These are phyloP conservation scores for Maccullochella peelii DNA, from an alignment of 2,113 vertebrate species.

Conservation along the genomic window DNA sequence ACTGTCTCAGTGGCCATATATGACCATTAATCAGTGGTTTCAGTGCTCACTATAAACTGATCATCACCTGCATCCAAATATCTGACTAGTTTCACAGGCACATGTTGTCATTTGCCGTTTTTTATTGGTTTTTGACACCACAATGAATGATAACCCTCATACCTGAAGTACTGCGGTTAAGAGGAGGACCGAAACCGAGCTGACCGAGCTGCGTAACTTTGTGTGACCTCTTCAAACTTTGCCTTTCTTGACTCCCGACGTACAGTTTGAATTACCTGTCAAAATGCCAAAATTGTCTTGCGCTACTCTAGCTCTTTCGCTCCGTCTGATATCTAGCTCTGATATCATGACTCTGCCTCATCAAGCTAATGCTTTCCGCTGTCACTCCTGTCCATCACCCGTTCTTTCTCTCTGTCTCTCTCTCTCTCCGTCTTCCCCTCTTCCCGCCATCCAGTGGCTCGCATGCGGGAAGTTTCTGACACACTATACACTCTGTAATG, in stretches of 20 bases:
- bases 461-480: slow-evolving; percentile 81
- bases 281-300: neutral
- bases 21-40: neutral
- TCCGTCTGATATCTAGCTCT: neutral
- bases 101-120: neutral
- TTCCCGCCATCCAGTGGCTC: slow-evolving; percentile 71
- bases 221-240: slow-evolving; percentile 3
- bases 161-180: neutral
- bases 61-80: neutral
- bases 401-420: slow-evolving; percentile 19
- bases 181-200: no score
- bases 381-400: slow-evolving; percentile 60
- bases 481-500: slow-evolving; percentile 84
- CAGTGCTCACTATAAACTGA: neutral
- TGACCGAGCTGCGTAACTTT: neutral
- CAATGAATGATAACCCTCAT: neutral
- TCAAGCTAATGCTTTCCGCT: slow-evolving; percentile 45
- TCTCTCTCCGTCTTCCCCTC: slow-evolving; percentile 47
- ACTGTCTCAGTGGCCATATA: neutral
- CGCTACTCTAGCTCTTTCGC: neutral
- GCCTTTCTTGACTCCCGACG: neutral
- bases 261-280: slow-evolving; percentile 12
- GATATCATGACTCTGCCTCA: slow-evolving; percentile 29
- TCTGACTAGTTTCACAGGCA: neutral
- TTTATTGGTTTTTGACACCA: neutral